Evolutionary conservation across 2,797 vertebrate species (phyloP).

Genomic region (Protonibea diacanthus): DNA sequence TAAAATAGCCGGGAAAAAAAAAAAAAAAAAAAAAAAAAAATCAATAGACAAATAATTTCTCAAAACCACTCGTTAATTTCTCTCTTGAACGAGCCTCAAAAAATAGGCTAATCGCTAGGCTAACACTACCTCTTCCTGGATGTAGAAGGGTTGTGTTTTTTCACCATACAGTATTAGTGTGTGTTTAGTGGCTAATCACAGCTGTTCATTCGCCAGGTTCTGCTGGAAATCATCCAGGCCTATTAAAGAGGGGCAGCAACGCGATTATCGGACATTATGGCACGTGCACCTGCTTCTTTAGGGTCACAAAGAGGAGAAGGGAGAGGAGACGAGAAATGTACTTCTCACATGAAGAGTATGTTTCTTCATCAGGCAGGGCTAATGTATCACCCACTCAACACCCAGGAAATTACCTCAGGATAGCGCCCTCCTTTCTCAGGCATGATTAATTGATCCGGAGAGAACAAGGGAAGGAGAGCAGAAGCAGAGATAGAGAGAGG

Average conservation of each 20-base stretch:
- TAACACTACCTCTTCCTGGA: slow-evolving; percentile 41
- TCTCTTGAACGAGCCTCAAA: slow-evolving; percentile 46
- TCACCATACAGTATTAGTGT: slow-evolving; percentile 4
- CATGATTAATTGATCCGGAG: slow-evolving; percentile 85
- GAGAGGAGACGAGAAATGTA: slow-evolving; percentile 18
- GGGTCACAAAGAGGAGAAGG: slow-evolving; percentile 34
- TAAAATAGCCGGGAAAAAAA: slow-evolving; percentile 7
- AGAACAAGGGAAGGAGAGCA: slow-evolving; percentile 52
- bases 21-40: slow-evolving; percentile 18
- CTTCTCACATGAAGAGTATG: slow-evolving; percentile 50
- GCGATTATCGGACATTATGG: slow-evolving; percentile 61
- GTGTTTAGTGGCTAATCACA: slow-evolving; percentile 58
- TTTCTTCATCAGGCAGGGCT: slow-evolving; percentile 78
- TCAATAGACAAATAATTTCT: slow-evolving; percentile 70
- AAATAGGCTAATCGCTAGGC: slow-evolving; percentile 49
- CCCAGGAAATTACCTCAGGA: slow-evolving; percentile 85
- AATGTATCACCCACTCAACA: slow-evolving; percentile 84
- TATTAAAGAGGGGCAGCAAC: slow-evolving; percentile 47
- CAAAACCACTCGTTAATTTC: slow-evolving; percentile 51
- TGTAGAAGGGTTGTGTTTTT: slow-evolving; percentile 10
- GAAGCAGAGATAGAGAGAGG: slow-evolving; percentile 44
- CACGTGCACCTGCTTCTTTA: slow-evolving; percentile 63
- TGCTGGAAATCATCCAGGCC: slow-evolving; percentile 55
- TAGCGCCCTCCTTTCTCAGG: slow-evolving; percentile 70
- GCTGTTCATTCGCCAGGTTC: slow-evolving; percentile 47